Percentiles rank a stretch among this genome's conserved stretches.
Evolutionary conservation across 1,140 invertebrate genomes (phyloP).

Genomic region (Spodoptera frugiperda): DNA sequence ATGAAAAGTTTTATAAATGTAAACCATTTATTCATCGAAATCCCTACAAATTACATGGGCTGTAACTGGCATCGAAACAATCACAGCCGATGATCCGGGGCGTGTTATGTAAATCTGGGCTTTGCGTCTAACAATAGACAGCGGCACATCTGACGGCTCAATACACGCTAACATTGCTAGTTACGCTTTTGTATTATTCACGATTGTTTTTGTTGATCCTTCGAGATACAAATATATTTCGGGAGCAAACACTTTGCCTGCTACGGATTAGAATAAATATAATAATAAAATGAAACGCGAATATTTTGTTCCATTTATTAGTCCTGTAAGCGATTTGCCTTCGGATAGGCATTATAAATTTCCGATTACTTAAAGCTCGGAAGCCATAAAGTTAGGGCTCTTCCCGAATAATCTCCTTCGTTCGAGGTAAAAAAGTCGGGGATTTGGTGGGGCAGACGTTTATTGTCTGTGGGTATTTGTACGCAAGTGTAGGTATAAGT

Average conservation of each 20-base stretch:
- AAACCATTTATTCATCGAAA: slow-evolving; percentile 72
- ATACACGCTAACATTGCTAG: slow-evolving; percentile 49
- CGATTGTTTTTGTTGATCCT: slow-evolving; percentile 40
- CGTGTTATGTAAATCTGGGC: slow-evolving; percentile 79
- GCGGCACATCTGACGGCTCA: slow-evolving; percentile 57
- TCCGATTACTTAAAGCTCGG: slow-evolving; percentile 38
- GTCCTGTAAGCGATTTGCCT: slow-evolving; percentile 22
- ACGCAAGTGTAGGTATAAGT: slow-evolving; percentile 24
- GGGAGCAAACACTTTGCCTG: slow-evolving; percentile 10
- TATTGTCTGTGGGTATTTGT: slow-evolving; percentile 43
- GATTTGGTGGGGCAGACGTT: slow-evolving; percentile 26
- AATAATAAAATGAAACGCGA: neutral
- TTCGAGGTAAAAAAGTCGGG: slow-evolving; percentile 19
- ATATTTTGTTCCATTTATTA: slow-evolving; percentile 21
- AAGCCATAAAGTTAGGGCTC: slow-evolving; percentile 22
- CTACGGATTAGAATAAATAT: neutral
- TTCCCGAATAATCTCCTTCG: slow-evolving; percentile 10
- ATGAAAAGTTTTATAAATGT: slow-evolving; percentile 62
- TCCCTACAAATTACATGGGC: slow-evolving; percentile 78
- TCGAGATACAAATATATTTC: slow-evolving; percentile 4
- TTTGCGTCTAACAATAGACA: slow-evolving; percentile 75
- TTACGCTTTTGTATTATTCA: slow-evolving; percentile 49
- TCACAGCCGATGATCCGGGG: slow-evolving; percentile 76
- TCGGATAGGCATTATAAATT: slow-evolving; percentile 23
- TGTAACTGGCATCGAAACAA: slow-evolving; percentile 77